A percentile compares a stretch with the other conserved stretches of the same genome.
phyloP scores from a whole-genome alignment of 2,888 invertebrate genomes.

The Conchocele bisecta region DNA sequence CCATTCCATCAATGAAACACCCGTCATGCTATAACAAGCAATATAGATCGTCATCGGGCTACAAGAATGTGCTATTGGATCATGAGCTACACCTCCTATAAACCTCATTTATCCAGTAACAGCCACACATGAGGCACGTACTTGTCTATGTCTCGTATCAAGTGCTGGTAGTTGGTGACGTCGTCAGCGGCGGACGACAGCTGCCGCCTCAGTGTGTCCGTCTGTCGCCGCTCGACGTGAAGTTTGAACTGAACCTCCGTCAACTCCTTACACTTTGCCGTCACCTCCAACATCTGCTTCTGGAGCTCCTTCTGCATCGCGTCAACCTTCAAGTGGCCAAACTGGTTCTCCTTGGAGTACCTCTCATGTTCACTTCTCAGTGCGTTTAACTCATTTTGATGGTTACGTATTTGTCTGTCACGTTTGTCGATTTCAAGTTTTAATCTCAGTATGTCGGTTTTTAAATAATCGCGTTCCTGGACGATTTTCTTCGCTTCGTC shows the following conservation, averaged over 20 bases:
- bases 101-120: too few species aligned
- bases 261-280: constrained; percentile 52
- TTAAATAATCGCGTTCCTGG: constrained; percentile 34
- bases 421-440: constrained; percentile 55
- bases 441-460: constrained; percentile 42
- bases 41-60: too few species aligned
- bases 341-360: constrained; percentile 32
- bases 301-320: constrained; percentile 44
- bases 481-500: constrained; percentile 48
- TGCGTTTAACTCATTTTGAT: constrained; percentile 21
- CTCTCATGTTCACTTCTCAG: constrained; percentile 34
- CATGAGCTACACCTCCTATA: too few species aligned
- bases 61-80: too few species aligned
- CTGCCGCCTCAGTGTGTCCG: constrained; percentile 42
- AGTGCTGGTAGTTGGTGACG: constrained; percentile 38
- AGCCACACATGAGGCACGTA: too few species aligned
- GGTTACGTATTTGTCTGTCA: constrained; percentile 23
- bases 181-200: constrained; percentile 38
- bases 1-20: too few species aligned
- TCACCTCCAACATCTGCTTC: constrained; percentile 41
- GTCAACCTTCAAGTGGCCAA: constrained; percentile 31
- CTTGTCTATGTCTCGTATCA: too few species aligned
- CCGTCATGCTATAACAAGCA: too few species aligned
- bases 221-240: constrained; percentile 54
- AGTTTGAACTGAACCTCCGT: constrained; percentile 49